Evolutionary conservation across 2,797 vertebrate species (phyloP).

Genomic region (Danio aesculapii): DNA sequence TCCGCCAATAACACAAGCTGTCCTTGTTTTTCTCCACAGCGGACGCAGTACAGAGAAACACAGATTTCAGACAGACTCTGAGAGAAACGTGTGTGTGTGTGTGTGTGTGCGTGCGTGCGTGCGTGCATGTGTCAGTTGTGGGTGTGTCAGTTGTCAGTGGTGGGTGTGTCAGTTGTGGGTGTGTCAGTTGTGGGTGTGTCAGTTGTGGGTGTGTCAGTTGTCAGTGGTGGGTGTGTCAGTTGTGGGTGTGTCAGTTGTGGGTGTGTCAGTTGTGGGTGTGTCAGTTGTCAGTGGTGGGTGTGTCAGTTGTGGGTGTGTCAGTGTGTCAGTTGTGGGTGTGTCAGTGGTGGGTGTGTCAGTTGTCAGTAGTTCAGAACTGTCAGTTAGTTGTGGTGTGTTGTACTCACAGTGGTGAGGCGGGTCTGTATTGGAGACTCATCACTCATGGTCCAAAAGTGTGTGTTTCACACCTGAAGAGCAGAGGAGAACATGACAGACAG

Average conservation of each 20-base stretch:
- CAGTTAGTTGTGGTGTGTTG: neutral
- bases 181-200: neutral
- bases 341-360: neutral
- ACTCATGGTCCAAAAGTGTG: slow-evolving; percentile 86
- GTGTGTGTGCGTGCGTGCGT: no score
- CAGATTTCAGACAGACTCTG: no score
- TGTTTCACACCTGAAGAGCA: slow-evolving; percentile 71
- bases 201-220: neutral
- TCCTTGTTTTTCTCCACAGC: neutral
- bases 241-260: neutral
- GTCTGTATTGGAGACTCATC: slow-evolving; percentile 89
- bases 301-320: neutral
- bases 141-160: no score
- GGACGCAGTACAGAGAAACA: no score
- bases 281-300: neutral
- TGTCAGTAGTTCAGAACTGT: neutral
- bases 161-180: neutral
- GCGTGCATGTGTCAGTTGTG: no score
- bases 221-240: neutral
- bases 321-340: neutral
- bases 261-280: neutral
- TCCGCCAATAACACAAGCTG: neutral
- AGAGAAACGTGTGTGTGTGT: no score
- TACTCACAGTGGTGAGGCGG: slow-evolving; percentile 91
- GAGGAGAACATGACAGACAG: slow-evolving; percentile 33